Base-by-base conservation (phyloP, 2,113 vertebrate species). In the Morphnarchus princeps region DNA sequence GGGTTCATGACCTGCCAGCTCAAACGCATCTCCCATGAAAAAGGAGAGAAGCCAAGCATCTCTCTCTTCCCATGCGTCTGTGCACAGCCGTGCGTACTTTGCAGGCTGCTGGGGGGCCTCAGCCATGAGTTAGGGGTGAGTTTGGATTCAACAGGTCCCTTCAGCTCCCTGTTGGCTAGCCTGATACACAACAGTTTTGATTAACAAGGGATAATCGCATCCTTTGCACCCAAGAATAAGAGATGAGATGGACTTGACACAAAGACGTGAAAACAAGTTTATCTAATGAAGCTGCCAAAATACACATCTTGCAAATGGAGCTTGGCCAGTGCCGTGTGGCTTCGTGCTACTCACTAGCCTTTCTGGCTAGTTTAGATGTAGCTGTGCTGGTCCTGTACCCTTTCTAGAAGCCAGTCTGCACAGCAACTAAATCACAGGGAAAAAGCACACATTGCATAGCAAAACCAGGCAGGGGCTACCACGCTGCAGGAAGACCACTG, bases 61-160 rank as follows among this genome's bases (percentile, higher is more conserved):
- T 62, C 32, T 63, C 43, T 66, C 13, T 71, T 70, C n/a, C 43
- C 10, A 2, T 45, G 7, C 24, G 17, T 29, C 31, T 9, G 3
- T 59, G 13, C 22, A 31, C 50, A 74, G 13, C 47, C 5, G 0
- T 6, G 22, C 0, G 0, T 40, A 21, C 15, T 9, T 26, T 79
- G 32, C 13, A 25, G 38, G 32, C 57, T 90, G 22, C 79, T 76
- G 70, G 43, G 31, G 31, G 18, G 13, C 54, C 55, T 43, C 49
- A 70, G 40, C 72, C 21, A 2, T 7, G 22, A 21, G 11, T 38
- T 29, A 50, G 38, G 29, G 61, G 10, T 49, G 40, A 74, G n/a
- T 84, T 74, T 54, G 71, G 25, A 47, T 69, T 40, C 49, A 70
- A 25, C 25, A 15, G 24, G 10, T 84, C 55, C 14, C 2, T 84